A percentile compares a stretch with the other conserved stretches of the same genome.
Evolutionary conservation across 1,140 invertebrate species (phyloP).

Genomic region (Cydia fagiglandana): DNA sequence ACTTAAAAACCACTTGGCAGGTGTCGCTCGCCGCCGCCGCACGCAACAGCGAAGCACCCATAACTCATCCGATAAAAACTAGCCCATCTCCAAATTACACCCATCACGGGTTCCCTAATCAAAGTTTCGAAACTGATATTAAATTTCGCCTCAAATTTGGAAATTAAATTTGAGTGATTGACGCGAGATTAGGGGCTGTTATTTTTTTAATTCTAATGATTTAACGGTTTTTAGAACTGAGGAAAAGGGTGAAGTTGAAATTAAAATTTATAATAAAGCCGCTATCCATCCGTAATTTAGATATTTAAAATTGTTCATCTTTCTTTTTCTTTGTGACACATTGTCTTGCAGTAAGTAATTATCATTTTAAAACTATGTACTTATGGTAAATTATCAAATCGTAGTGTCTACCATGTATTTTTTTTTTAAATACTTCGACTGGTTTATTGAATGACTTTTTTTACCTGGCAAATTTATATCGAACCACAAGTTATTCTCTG

Average conservation of each 20-base stretch:
- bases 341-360: too few relatives aligned
- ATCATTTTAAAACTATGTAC: too few relatives aligned
- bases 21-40: not conserved
- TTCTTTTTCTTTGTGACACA: too few relatives aligned
- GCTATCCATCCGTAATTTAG: too few relatives aligned
- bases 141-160: constrained; percentile 8
- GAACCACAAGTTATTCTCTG: too few relatives aligned
- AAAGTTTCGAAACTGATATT: constrained; percentile 1
- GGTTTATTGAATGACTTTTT: too few relatives aligned
- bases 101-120: constrained; percentile 1
- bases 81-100: constrained; percentile 15
- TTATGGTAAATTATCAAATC: too few relatives aligned
- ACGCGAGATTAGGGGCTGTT: not conserved
- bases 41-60: constrained; percentile 1
- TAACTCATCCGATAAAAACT: constrained; percentile 9
- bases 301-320: too few relatives aligned
- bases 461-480: too few relatives aligned
- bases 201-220: not conserved
- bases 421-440: too few relatives aligned
- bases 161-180: constrained; percentile 17
- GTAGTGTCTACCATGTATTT: too few relatives aligned
- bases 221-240: constrained; percentile 1
- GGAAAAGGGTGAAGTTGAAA: not conserved
- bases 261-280: not conserved
- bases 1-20: not conserved